Evolutionary conservation across 2,888 invertebrate genomes (phyloP).

Genomic region (Apodemia mormo): DNA sequence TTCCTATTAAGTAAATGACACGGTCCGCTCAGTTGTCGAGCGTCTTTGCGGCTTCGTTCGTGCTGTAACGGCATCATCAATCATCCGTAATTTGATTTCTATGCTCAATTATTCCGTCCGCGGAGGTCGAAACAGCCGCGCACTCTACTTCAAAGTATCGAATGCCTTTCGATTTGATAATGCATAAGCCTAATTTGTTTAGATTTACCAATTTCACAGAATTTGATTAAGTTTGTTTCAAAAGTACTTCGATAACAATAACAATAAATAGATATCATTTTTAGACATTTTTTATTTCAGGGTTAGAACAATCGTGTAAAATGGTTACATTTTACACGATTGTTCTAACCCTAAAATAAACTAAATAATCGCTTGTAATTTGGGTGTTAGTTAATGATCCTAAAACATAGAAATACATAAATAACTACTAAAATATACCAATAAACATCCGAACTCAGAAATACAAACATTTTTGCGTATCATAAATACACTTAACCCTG

Average conservation of each 20-base stretch:
- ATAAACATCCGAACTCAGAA: no score
- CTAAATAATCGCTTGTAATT: no score
- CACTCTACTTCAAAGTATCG: constrained; percentile 60
- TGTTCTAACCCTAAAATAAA: no score
- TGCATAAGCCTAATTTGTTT: constrained; percentile 36
- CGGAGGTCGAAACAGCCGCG: constrained; percentile 65
- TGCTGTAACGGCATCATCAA: constrained; percentile 80
- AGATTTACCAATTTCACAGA: constrained; percentile 30
- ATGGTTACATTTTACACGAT: no score
- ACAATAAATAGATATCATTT: no score
- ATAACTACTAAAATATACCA: no score
- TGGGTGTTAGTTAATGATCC: no score
- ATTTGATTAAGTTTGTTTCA: not conserved
- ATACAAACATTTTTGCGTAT: no score
- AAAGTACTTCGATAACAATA: not conserved
- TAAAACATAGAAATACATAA: no score
- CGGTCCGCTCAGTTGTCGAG: constrained; percentile 61
- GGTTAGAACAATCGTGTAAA: no score
- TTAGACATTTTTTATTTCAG: no score
- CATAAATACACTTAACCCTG: no score
- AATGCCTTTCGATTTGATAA: constrained; percentile 47
- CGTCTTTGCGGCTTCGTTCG: constrained; percentile 74
- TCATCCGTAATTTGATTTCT: constrained; percentile 82
- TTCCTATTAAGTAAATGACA: constrained; percentile 74
- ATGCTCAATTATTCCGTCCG: constrained; percentile 81